These are phyloP conservation scores for Porites evermanni DNA, from an alignment of 92 coral and sea anemone species.

Conservation along the genomic window DNA sequence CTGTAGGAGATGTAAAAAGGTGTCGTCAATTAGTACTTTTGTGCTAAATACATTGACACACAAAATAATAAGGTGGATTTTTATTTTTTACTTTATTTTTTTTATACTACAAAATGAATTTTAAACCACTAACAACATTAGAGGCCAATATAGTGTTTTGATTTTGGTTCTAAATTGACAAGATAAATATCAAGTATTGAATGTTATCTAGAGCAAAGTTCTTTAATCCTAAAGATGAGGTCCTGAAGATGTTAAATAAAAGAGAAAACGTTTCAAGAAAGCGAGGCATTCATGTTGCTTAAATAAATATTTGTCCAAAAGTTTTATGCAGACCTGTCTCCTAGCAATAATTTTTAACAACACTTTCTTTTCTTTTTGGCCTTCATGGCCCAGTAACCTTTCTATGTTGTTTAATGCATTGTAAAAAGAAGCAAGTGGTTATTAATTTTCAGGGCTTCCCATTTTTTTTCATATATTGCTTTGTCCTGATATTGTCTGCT, in stretches of 20 bases:
- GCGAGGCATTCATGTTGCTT: too few species aligned
- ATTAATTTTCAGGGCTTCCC: background rate
- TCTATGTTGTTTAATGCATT: background rate
- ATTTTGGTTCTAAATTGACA: background rate
- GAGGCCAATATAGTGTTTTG: conserved; percentile 1
- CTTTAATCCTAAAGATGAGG: background rate
- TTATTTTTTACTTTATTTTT: too few species aligned
- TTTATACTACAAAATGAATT: too few species aligned
- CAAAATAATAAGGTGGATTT: too few species aligned
- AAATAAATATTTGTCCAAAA: background rate
- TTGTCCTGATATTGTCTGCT: background rate
- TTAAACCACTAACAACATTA: background rate
- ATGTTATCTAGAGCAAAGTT: conserved; percentile 6
- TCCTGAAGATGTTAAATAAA: background rate
- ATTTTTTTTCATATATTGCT: too few species aligned
- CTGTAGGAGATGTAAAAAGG: too few species aligned
- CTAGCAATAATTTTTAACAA: background rate
- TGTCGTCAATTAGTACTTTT: too few species aligned
- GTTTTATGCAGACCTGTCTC: background rate
- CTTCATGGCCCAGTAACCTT: background rate
- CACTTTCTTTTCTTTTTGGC: background rate
- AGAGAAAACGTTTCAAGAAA: background rate
- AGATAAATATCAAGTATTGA: background rate
- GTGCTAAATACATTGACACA: too few species aligned
- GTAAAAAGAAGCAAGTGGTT: background rate